Evolutionary conservation across 2,888 invertebrate genomes (phyloP).

Genomic region (Epirrhoe alternata): DNA sequence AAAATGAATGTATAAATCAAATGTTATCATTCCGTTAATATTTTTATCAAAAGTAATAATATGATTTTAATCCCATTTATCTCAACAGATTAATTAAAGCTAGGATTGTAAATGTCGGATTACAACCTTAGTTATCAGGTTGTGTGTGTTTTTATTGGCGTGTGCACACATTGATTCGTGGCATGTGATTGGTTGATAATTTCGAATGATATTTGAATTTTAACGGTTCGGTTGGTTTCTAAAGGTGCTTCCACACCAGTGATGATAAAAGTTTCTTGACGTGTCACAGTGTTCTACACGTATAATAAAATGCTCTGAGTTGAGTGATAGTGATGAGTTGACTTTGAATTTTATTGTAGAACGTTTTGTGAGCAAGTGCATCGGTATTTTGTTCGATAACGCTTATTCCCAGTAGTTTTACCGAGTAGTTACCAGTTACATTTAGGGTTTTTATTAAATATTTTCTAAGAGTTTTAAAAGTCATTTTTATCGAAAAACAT

Average conservation of each 20-base stretch:
- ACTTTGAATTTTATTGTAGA: too few species aligned
- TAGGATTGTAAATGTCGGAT: constrained; percentile 65
- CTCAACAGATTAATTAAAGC: constrained; percentile 68
- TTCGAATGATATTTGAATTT: constrained; percentile 18
- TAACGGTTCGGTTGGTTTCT: constrained; percentile 18
- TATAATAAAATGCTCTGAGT: too few species aligned
- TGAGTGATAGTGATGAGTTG: too few species aligned
- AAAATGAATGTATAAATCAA: constrained; percentile 76
- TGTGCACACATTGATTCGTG: constrained; percentile 36
- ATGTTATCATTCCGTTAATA: constrained; percentile 80
- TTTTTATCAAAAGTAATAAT: constrained; percentile 71
- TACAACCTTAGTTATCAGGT: constrained; percentile 39
- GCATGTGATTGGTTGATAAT: constrained; percentile 39
- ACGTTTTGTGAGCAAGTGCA: too few species aligned
- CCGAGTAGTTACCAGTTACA: too few species aligned
- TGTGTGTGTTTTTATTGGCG: constrained; percentile 29
- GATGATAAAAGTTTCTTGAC: neutral
- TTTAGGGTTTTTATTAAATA: too few species aligned
- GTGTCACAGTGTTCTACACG: too few species aligned
- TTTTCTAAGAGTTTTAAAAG: neutral
- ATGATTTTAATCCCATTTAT: constrained; percentile 71
- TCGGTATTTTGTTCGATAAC: too few species aligned
- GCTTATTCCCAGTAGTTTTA: too few species aligned
- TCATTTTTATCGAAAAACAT: constrained; percentile 64
- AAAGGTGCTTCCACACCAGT: constrained; percentile 30